These are phyloP conservation scores for Cariama cristata DNA, from an alignment of 2,113 vertebrate species.

Conservation along the genomic window DNA sequence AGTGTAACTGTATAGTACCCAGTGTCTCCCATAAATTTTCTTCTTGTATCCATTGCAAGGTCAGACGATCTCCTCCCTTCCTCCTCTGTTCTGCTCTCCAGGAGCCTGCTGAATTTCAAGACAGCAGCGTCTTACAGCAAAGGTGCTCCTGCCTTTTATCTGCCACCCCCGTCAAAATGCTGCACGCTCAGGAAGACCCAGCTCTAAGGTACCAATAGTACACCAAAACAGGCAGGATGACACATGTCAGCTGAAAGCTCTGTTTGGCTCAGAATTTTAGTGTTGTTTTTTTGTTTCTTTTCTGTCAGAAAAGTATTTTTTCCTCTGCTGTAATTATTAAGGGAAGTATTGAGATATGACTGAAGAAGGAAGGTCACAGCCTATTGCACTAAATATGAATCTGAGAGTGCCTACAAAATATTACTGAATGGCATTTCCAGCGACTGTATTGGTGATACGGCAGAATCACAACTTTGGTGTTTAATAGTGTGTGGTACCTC, in stretches of 20 bases:
- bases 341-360: background rate
- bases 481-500: background rate
- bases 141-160: background rate
- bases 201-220: background rate
- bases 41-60: background rate
- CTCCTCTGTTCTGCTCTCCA: background rate
- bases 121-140: background rate
- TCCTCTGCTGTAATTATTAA: background rate
- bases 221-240: background rate
- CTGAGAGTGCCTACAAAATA: background rate
- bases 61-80: background rate
- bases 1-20: background rate
- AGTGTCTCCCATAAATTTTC: background rate
- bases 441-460: background rate
- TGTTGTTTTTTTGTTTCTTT: background rate
- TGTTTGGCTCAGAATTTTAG: background rate
- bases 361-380: background rate
- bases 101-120: background rate
- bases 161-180: background rate
- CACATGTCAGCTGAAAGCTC: rapidly evolving
- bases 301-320: background rate
- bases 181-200: background rate
- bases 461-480: background rate
- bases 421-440: background rate
- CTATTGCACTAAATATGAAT: background rate